Percentiles rank a stretch among this genome's conserved stretches.
Evolutionary conservation across 1,140 invertebrate species (phyloP).

Genomic region (Rhizoglyphus robini): DNA sequence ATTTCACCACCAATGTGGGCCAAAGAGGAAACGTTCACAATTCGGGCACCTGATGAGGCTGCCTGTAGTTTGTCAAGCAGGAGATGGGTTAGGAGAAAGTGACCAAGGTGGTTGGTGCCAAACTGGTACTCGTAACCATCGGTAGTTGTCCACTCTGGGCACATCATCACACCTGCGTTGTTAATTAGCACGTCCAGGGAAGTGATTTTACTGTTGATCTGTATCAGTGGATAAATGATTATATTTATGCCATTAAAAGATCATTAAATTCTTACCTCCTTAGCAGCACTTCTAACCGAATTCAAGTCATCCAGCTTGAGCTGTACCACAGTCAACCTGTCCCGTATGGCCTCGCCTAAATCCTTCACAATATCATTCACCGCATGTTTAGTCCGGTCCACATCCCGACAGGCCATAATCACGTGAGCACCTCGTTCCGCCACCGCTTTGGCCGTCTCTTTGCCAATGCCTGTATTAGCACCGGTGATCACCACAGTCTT

Average conservation of each 20-base stretch:
- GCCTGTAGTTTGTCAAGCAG: slow-evolving; percentile 45
- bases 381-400: slow-evolving; percentile 52
- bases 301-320: slow-evolving; percentile 60
- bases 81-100: slow-evolving; percentile 67
- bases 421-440: slow-evolving; percentile 66
- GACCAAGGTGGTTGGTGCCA: too few species aligned
- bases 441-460: slow-evolving; percentile 63
- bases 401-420: too few species aligned
- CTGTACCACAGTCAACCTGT: slow-evolving; percentile 60
- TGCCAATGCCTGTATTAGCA: too few species aligned
- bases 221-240: too few species aligned
- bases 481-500: slow-evolving; percentile 73
- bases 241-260: too few species aligned
- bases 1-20: slow-evolving; percentile 17
- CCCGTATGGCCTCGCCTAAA: slow-evolving; percentile 44
- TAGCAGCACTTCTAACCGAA: slow-evolving; percentile 58
- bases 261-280: too few species aligned
- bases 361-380: slow-evolving; percentile 50
- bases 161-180: too few species aligned
- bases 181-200: slow-evolving; percentile 73
- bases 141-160: slow-evolving; percentile 42
- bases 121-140: slow-evolving; percentile 77
- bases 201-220: slow-evolving; percentile 35
- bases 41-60: slow-evolving; percentile 9
- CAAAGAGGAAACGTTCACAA: slow-evolving; percentile 9